Conservation (phyloP, 2,113 vertebrate genomes). For the Calonectris borealis region DNA sequence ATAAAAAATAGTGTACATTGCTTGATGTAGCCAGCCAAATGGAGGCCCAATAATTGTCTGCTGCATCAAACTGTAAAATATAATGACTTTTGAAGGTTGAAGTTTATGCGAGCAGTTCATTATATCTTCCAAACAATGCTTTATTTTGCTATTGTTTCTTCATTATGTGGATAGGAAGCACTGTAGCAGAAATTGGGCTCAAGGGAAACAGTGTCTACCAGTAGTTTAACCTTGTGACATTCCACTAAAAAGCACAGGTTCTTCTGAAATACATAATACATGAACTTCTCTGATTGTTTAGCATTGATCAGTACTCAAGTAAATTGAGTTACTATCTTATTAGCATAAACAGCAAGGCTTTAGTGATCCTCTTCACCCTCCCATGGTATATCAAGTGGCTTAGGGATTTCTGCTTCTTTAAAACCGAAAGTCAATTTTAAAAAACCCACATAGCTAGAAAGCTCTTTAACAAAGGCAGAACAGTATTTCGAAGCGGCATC, state of each 20-base stretch:
- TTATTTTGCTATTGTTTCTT: conserved; percentile 77
- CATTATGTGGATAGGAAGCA: conserved; percentile 71
- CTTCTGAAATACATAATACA: conserved; percentile 92
- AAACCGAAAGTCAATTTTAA: conserved; percentile 51
- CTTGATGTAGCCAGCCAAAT: conserved; percentile 56
- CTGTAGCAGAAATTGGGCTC: conserved; percentile 84
- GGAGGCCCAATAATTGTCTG: conserved; percentile 69
- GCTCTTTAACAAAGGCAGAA: conserved; percentile 2
- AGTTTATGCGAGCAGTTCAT: conserved; percentile 78
- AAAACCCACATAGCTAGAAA: not conserved
- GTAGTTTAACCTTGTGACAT: conserved; percentile 90
- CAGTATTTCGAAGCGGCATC: not conserved
- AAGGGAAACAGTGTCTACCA: conserved; percentile 82
- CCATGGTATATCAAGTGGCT: conserved; percentile 35
- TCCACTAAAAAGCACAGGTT: conserved; percentile 86
- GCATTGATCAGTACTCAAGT: conserved; percentile 96
- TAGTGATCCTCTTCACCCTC: conserved; percentile 61
- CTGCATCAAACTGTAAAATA: conserved; percentile 72
- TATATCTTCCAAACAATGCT: conserved; percentile 74
- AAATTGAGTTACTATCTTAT: conserved; percentile 92
- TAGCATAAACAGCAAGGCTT: conserved; percentile 85
- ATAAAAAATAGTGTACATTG: conserved; percentile 2
- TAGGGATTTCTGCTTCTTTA: conserved; percentile 60
- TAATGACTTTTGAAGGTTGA: conserved; percentile 79
- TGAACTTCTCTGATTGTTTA: conserved; percentile 87